A percentile compares a stretch with the other conserved stretches of the same genome.
Evolutionary conservation across 2,797 vertebrate species (phyloP).

Genomic region (Streptopelia turtur): DNA sequence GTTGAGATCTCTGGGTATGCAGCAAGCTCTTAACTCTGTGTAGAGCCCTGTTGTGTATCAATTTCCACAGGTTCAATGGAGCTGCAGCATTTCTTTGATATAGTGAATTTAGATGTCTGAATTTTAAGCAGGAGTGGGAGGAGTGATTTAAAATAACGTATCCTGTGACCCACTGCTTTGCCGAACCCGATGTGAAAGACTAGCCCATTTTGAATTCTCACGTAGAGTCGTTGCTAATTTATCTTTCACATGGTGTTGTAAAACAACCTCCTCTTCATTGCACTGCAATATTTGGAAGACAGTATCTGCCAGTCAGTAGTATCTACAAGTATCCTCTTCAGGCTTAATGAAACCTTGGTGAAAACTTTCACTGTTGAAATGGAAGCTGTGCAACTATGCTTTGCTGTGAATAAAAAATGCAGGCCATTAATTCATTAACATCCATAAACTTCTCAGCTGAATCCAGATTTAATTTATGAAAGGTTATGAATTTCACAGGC

Average conservation of each 20-base stretch:
- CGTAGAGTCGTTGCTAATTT: slow-evolving; percentile 33
- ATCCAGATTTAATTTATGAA: not conserved
- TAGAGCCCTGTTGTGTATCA: not conserved
- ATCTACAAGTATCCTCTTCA: not conserved
- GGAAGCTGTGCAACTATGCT: not conserved
- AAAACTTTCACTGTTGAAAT: not conserved
- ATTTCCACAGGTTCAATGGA: not conserved
- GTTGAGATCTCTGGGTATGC: not conserved
- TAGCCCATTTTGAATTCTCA: slow-evolving; percentile 22
- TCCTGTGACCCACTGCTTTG: slow-evolving; percentile 31
- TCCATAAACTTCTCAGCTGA: not conserved
- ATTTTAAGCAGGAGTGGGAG: slow-evolving; percentile 57
- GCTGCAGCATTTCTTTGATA: not conserved
- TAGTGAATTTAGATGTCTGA: not conserved
- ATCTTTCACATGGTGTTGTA: slow-evolving; percentile 33
- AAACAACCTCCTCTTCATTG: slow-evolving; percentile 44
- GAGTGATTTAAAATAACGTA: slow-evolving; percentile 48
- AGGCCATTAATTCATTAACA: not conserved
- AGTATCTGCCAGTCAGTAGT: slow-evolving; percentile 13
- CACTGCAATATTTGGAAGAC: not conserved
- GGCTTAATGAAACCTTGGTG: not conserved
- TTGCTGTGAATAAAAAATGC: not conserved
- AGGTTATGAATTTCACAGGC: not conserved
- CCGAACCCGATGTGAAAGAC: not conserved
- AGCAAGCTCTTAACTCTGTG: not conserved